Evolutionary conservation across 2,113 vertebrate species (phyloP).

Genomic region (Brevimyrus niger): DNA sequence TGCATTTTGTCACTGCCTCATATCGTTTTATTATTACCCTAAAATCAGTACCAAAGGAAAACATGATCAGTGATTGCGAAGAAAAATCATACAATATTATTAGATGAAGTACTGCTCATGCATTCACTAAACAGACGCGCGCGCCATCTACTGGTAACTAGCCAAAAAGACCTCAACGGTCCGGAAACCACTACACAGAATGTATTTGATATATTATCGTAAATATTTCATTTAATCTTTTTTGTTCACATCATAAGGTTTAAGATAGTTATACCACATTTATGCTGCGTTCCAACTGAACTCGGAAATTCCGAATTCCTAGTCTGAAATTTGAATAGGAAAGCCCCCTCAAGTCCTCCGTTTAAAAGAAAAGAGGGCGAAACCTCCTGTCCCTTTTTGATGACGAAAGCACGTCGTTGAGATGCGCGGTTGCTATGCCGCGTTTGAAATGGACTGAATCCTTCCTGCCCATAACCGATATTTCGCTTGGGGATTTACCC

Average conservation of each 20-base stretch:
- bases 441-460: conserved; percentile 9
- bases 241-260: background rate
- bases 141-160: background rate
- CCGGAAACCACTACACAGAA: background rate
- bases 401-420: background rate
- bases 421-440: conserved; percentile 22
- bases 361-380: background rate
- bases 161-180: background rate
- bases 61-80: background rate
- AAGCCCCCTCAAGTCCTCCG: background rate
- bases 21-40: background rate
- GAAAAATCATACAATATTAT: background rate
- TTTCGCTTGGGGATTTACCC: background rate
- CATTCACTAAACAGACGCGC: background rate
- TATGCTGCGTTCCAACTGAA: background rate
- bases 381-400: background rate
- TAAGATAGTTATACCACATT: background rate
- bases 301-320: too few relatives aligned
- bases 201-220: background rate
- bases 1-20: background rate
- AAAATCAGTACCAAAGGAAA: background rate
- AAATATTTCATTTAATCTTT: background rate
- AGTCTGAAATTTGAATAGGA: too few relatives aligned
- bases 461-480: background rate
- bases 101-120: background rate